phyloP scores from a whole-genome alignment of 2,113 vertebrate species.

The Thymallus thymallus region DNA sequence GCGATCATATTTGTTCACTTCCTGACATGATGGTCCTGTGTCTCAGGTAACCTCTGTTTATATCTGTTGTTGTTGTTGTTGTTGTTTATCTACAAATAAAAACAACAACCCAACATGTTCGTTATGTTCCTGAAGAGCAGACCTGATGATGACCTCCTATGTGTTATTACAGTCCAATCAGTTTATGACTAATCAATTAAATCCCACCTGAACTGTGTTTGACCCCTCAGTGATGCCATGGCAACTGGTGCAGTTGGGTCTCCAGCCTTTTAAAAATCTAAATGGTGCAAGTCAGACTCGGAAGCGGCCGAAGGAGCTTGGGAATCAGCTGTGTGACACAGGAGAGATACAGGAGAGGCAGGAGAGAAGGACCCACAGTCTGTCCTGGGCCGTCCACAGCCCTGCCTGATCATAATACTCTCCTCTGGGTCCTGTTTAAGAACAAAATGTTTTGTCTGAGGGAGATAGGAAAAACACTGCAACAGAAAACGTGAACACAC shows the following conservation, averaged over 20 bases:
- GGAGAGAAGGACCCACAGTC: conserved; percentile 68
- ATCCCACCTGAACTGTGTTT: conserved; percentile 68
- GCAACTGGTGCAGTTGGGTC: conserved; percentile 85
- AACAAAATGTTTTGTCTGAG: conserved; percentile 66
- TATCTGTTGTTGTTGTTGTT: no score
- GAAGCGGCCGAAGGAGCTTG: conserved; percentile 84
- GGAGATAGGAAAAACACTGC: conserved; percentile 26
- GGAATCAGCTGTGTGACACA: conserved; percentile 79
- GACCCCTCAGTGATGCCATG: conserved; percentile 88
- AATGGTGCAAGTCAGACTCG: conserved; percentile 84
- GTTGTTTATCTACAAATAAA: neutral
- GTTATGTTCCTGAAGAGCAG: conserved; percentile 11
- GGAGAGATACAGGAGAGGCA: conserved; percentile 58
- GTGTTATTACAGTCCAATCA: conserved; percentile 30
- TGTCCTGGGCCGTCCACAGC: conserved; percentile 73
- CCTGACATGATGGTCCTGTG: conserved; percentile 90
- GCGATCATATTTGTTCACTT: conserved; percentile 99
- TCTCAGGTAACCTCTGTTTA: conserved; percentile 81
- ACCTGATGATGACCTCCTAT: conserved; percentile 44
- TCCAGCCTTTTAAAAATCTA: conserved; percentile 83
- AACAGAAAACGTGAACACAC: conserved; percentile 6
- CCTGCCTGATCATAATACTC: conserved; percentile 76
- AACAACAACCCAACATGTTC: neutral
- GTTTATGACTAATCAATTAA: conserved; percentile 66
- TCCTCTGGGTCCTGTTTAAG: conserved; percentile 61